A percentile compares a stretch with the other conserved stretches of the same genome.
phyloP scores from a whole-genome alignment of 1,140 invertebrate species.

The Pseudomyrmex flavicornis region DNA sequence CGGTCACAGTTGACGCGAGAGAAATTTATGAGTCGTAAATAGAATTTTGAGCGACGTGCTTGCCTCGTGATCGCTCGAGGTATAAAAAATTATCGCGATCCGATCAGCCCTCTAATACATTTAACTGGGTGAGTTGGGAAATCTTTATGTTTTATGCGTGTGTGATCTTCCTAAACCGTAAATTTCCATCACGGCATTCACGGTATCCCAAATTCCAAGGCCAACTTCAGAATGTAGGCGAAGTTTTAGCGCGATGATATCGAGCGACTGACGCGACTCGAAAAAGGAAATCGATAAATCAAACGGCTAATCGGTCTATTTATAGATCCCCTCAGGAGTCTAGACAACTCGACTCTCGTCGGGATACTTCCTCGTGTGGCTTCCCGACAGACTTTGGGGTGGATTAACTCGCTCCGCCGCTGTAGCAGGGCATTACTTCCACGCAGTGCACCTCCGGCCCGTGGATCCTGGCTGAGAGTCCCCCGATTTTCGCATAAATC shows the following conservation, averaged over 20 bases:
- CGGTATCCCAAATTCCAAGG: not conserved
- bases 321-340: constrained; percentile 51
- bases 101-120: not conserved
- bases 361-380: constrained; percentile 66
- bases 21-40: constrained; percentile 1
- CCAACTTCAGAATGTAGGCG: not conserved
- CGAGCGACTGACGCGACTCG: constrained; percentile 63
- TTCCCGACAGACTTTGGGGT: constrained; percentile 63
- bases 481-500: constrained; percentile 77
- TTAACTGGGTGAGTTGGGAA: not conserved
- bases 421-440: constrained; percentile 68
- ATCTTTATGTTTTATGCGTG: not conserved
- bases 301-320: constrained; percentile 71
- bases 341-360: constrained; percentile 50
- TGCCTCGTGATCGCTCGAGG: not conserved
- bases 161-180: not conserved
- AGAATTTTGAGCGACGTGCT: not conserved
- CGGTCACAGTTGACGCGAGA: not conserved
- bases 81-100: not conserved
- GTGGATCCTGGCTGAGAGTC: constrained; percentile 63
- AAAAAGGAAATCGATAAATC: constrained; percentile 68
- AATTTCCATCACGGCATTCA: not conserved
- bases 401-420: constrained; percentile 68
- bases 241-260: constrained; percentile 5
- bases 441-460: constrained; percentile 62